Evolutionary conservation across 2,888 invertebrate species (phyloP).

Genomic region (Pristionchus exspectatus): DNA sequence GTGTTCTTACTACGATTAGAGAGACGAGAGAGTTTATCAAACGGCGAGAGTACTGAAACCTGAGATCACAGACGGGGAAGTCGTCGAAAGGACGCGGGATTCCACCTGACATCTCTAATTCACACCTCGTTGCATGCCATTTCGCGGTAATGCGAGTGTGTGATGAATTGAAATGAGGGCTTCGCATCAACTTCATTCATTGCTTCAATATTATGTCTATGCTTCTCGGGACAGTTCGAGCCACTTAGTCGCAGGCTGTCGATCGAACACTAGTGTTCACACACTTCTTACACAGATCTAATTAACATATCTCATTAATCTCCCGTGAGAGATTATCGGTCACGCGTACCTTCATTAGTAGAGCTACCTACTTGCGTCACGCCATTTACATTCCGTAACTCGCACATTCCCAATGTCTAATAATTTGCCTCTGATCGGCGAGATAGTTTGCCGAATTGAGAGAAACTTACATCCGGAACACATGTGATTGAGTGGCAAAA

Average conservation of each 20-base stretch:
- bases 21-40: neutral
- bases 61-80: conserved; percentile 9
- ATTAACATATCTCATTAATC: neutral
- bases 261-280: neutral
- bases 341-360: neutral
- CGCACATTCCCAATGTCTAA: neutral
- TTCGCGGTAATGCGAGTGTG: conserved; percentile 20
- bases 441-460: neutral
- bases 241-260: too few relatives aligned
- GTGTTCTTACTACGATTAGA: neutral
- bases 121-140: conserved; percentile 27
- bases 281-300: neutral
- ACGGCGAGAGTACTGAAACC: neutral
- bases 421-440: neutral
- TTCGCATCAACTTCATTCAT: neutral
- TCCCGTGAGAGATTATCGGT: neutral
- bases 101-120: conserved; percentile 28
- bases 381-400: neutral
- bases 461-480: neutral
- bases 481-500: neutral
- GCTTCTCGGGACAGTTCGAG: neutral
- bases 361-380: conserved; percentile 11
- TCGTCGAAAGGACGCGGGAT: neutral
- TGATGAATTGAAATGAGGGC: neutral
- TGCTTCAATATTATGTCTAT: neutral